A percentile compares a stretch with the other conserved stretches of the same genome.
Evolutionary conservation across 2,113 vertebrate genomes (phyloP).

Genomic region (Bungarus multicinctus): DNA sequence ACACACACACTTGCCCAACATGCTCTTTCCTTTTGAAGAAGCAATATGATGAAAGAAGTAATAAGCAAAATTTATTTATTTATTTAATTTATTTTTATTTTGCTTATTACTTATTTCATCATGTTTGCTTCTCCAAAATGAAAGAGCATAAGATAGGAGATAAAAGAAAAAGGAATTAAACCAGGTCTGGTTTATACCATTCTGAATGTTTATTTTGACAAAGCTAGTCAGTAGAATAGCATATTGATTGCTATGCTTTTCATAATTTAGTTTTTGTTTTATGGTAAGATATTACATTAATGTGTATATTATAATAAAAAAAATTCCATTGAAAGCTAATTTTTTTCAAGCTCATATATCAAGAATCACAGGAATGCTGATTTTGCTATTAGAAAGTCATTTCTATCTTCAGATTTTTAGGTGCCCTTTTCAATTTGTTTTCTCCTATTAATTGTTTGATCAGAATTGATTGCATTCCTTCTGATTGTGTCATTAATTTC

Average conservation of each 20-base stretch:
- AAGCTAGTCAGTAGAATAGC: background rate
- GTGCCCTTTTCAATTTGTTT: background rate
- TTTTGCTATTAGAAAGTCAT: background rate
- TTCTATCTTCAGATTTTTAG: background rate
- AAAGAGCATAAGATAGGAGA: background rate
- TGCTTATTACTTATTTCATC: too few relatives aligned
- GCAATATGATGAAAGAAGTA: background rate
- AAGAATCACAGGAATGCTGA: background rate
- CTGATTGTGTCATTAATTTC: background rate
- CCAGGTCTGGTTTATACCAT: background rate
- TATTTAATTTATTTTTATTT: background rate
- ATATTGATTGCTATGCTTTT: background rate
- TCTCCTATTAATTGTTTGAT: background rate
- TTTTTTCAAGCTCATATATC: background rate
- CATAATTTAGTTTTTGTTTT: background rate
- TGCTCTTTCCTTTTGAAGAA: background rate
- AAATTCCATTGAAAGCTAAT: background rate
- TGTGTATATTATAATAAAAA: background rate
- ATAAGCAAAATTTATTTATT: background rate
- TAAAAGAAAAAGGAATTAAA: background rate
- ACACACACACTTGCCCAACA: background rate
- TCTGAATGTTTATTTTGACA: background rate
- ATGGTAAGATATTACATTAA: background rate
- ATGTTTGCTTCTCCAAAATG: too few relatives aligned
- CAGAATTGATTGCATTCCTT: background rate